Evolutionary conservation across 2,113 vertebrate species (phyloP).

Genomic region (Tenebrosternarchus preto): DNA sequence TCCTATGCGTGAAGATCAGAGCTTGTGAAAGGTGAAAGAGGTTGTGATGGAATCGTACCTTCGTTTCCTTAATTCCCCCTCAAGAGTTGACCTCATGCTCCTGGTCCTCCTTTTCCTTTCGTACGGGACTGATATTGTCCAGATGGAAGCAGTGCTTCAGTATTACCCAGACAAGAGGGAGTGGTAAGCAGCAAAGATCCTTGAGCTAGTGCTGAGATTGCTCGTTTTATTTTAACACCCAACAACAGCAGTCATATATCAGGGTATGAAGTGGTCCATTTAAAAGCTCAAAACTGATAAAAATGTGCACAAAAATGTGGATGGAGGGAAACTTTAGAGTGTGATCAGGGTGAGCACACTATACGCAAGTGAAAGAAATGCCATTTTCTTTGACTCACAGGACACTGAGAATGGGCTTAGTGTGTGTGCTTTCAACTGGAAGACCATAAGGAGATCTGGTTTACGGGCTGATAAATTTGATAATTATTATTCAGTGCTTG

Average conservation of each 20-base stretch:
- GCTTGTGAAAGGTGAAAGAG: slow-evolving; percentile 55
- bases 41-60: slow-evolving; percentile 66
- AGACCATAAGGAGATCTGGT: background rate
- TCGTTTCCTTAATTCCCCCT: slow-evolving; percentile 68
- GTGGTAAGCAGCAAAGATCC: background rate
- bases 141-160: slow-evolving; percentile 53
- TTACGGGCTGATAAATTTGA: too few relatives aligned
- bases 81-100: slow-evolving; percentile 30
- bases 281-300: background rate
- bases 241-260: background rate
- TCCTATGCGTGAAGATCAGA: slow-evolving; percentile 53
- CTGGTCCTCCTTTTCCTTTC: slow-evolving; percentile 26
- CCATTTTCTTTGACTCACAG: background rate
- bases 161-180: background rate
- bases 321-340: background rate
- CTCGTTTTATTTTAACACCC: background rate
- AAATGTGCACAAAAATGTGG: slow-evolving; percentile 42
- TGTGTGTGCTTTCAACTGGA: background rate
- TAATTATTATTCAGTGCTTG: background rate
- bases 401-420: slow-evolving; percentile 7
- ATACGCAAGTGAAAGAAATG: background rate
- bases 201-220: background rate
- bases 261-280: background rate
- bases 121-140: slow-evolving; percentile 64
- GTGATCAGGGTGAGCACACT: background rate